Conservation (phyloP, 2,888 invertebrate species). For the Stenodema calcarata region DNA sequence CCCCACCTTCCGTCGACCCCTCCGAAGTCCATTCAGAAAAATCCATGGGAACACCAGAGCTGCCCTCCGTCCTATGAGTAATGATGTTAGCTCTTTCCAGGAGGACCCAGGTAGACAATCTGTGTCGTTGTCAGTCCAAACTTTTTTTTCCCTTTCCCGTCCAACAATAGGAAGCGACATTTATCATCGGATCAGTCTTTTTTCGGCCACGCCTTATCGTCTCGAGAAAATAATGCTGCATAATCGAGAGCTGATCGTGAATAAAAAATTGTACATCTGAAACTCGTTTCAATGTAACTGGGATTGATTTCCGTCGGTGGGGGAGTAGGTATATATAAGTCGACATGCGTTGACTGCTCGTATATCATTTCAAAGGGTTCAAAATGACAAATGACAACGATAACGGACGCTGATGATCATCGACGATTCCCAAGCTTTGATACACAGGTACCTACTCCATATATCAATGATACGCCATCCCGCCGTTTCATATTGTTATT, state of each 20-base stretch:
- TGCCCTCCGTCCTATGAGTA: constrained; percentile 7
- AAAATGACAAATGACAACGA: not conserved
- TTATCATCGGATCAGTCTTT: constrained; percentile 42
- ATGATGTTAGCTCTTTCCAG: constrained; percentile 10
- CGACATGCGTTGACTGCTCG: not conserved
- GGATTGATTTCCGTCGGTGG: not conserved
- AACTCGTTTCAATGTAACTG: not conserved
- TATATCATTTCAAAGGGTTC: not conserved
- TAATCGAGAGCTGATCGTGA: not conserved
- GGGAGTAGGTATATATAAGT: not conserved
- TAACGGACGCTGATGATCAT: not conserved
- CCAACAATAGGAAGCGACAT: constrained; percentile 32
- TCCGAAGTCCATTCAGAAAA: constrained; percentile 15
- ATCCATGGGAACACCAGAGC: constrained; percentile 31
- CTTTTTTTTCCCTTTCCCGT: not conserved
- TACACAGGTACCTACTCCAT: no score
- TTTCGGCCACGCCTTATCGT: constrained; percentile 38
- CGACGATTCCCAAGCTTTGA: no score
- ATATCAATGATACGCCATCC: no score
- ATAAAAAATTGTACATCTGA: constrained; percentile 3
- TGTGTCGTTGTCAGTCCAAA: constrained; percentile 37
- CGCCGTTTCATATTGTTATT: no score
- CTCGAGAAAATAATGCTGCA: constrained; percentile 6
- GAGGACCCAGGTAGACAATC: constrained; percentile 36
- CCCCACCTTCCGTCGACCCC: not conserved